Evolutionary conservation across 2,888 invertebrate species (phyloP), one percentile per base, ranked within the genome.

Genomic region (Sclerodermus sp.): DNA sequence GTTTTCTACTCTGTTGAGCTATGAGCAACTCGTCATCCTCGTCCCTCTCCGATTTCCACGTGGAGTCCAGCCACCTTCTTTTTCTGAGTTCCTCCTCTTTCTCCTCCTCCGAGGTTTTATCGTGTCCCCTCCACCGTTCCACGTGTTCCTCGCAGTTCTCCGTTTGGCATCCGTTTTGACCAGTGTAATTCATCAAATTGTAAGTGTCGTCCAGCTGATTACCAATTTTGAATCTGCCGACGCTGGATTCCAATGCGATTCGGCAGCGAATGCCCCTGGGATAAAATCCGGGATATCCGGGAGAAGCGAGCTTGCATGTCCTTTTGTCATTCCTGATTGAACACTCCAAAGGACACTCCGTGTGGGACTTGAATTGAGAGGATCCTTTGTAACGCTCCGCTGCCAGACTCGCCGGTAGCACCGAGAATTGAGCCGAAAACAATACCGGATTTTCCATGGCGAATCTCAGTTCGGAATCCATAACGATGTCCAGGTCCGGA

Each of bases 401-500:
- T 5, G 67, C 67, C 16, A 71, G 46, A 12, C 65, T 60, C 0
- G 62, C 57, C 2, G 70, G 70, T 10, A 72, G 53, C 13, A 73
- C 60, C 10, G 73, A 72, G 39, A 68, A 73, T 43, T 73, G 73
- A 1, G 73, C 72, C 17, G 71, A 71, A 57, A 73, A 73, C 36
- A 73, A 70, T 13, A 73, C 73, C 2, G 72, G 72, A 43, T 73
- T 71, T 29, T 67, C 66, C 2, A 68, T 70, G 13, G 73, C 73
- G 47, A 71, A 73, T 14, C 62, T 64, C 12, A 50, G 62, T 42
- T 73, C 72, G 3, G 73, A 73, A 42, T 66, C 66, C 62, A 73
- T 65, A 6, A 63, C 57, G 42, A 73, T 64, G n/a, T 67, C 67
- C 29, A 73, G 46, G 18, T 73, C 68, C 0, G 72, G 71, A 1